phyloP scores from a whole-genome alignment of 2,113 vertebrate species.

The Thomomys bottae region DNA sequence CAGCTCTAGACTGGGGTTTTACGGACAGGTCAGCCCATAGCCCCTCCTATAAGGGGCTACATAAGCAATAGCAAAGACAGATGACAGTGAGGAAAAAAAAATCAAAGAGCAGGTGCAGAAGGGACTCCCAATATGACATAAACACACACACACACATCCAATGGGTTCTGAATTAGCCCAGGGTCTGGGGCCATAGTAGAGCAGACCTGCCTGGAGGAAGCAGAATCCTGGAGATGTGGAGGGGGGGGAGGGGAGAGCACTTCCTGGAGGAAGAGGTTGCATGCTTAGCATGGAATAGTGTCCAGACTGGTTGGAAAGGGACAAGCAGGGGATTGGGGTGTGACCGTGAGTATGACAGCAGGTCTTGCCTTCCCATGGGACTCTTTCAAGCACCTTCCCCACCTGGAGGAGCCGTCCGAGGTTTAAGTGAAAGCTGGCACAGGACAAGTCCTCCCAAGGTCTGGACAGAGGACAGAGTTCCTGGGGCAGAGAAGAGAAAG shows the following conservation, averaged over 20 bases:
- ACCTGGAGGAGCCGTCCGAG: background rate
- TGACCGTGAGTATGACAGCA: background rate
- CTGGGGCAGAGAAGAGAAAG: background rate
- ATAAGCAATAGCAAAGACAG: background rate
- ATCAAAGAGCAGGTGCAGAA: background rate
- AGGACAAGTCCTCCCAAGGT: background rate
- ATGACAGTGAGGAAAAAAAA: background rate
- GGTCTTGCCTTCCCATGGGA: accelerated
- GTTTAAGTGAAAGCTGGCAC: background rate
- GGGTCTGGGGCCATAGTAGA: background rate
- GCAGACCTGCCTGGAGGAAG: background rate
- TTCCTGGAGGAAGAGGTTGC: background rate
- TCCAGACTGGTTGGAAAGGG: accelerated
- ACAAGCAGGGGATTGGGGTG: background rate
- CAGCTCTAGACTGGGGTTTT: too few species aligned
- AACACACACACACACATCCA: background rate
- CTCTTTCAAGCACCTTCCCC: background rate
- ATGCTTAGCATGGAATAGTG: background rate
- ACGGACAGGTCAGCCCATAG: background rate
- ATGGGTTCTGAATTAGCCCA: background rate
- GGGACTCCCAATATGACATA: too few species aligned
- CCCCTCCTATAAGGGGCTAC: background rate
- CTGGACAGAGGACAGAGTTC: background rate
- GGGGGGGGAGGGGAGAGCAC: background rate
- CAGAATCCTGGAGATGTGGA: background rate